Percentiles rank a stretch among this genome's conserved stretches.
Conservation (phyloP, 2,888 invertebrate species). For the Eupithecia dodoneata region DNA sequence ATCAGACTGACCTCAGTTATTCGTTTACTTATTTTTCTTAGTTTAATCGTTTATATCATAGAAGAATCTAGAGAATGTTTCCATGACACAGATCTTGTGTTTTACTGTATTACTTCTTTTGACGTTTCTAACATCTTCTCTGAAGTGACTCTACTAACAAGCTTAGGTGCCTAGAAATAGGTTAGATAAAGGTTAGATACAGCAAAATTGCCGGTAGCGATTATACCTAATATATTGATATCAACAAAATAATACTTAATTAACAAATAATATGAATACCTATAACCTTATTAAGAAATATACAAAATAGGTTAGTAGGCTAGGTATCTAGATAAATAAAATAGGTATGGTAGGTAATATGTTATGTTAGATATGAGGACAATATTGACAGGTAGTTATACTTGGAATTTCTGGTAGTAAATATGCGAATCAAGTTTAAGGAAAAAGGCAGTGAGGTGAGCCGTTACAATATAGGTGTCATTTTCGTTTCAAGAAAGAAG, state of each 20-base stretch:
- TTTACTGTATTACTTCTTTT: background rate
- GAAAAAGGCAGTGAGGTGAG: background rate
- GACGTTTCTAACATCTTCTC: background rate
- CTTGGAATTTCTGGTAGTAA: background rate
- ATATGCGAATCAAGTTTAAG: background rate
- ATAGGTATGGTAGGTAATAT: no score
- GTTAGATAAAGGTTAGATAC: no score
- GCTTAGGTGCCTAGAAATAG: no score
- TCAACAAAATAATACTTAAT: no score
- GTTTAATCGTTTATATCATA: background rate
- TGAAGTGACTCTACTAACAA: no score
- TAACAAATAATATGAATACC: no score
- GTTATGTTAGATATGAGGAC: background rate
- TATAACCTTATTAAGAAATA: no score
- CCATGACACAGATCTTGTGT: background rate
- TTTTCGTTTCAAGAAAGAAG: background rate
- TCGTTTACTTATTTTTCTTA: background rate
- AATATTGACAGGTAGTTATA: background rate
- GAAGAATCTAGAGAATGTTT: background rate
- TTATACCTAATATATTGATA: no score
- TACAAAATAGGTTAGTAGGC: no score
- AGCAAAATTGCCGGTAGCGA: no score
- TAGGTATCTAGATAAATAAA: no score
- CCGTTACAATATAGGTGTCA: background rate
- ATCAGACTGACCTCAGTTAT: constrained; percentile 29